A percentile compares a stretch with the other conserved stretches of the same genome.
Conservation (phyloP, 2,888 invertebrate species). For the Miltochrista miniata region DNA sequence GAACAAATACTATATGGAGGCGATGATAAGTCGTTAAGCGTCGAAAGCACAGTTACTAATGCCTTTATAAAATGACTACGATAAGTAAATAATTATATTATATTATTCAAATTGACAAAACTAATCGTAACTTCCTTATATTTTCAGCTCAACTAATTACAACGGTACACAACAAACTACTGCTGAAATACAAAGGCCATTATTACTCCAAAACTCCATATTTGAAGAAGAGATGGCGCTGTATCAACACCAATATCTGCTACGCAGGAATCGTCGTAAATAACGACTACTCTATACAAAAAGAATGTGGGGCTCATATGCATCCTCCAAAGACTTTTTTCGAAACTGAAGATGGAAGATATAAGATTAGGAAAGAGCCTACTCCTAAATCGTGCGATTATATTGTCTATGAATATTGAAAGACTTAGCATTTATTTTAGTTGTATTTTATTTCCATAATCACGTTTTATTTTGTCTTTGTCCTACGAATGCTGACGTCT, state of each 20-base stretch:
- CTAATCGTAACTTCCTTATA: not conserved
- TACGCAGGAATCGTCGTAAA: slow-evolving; percentile 45
- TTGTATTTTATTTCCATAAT: too few species aligned
- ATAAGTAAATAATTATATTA: not conserved
- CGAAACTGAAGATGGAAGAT: slow-evolving; percentile 42
- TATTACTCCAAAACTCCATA: slow-evolving; percentile 57
- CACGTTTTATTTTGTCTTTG: too few species aligned
- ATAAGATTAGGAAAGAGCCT: slow-evolving; percentile 31
- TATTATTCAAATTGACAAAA: too few species aligned
- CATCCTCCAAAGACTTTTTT: slow-evolving; percentile 48
- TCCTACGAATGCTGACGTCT: too few species aligned
- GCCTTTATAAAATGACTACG: not conserved
- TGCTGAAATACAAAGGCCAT: slow-evolving; percentile 56
- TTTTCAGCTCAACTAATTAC: slow-evolving; percentile 49
- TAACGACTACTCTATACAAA: slow-evolving; percentile 43
- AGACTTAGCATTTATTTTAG: not conserved
- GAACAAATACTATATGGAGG: too few species aligned
- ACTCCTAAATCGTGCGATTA: slow-evolving; percentile 33
- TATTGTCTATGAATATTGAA: slow-evolving; percentile 37
- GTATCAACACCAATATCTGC: slow-evolving; percentile 57
- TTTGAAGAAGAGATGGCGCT: slow-evolving; percentile 54
- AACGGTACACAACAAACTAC: slow-evolving; percentile 48
- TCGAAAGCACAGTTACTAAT: too few species aligned
- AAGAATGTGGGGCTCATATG: slow-evolving; percentile 47
- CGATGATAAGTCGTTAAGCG: too few species aligned